A percentile compares a stretch with the other conserved stretches of the same genome.
Evolutionary conservation across 2,888 invertebrate species (phyloP).

Genomic region (Lysandra coridon): DNA sequence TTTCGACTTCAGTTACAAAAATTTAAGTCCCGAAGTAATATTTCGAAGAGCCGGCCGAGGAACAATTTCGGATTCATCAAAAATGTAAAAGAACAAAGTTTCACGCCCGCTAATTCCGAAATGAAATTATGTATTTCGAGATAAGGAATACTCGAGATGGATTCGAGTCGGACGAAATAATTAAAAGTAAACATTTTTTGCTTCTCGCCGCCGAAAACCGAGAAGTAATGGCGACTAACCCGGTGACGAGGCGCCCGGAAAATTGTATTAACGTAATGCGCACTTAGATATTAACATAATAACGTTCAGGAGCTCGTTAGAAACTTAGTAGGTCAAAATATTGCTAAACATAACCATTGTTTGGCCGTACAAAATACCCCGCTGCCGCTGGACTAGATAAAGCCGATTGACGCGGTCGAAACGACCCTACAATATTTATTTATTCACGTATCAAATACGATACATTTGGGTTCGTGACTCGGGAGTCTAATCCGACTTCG

Average conservation of each 20-base stretch:
- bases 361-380: neutral
- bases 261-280: neutral
- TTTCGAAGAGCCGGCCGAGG: neutral
- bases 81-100: constrained; percentile 22
- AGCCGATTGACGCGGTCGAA: neutral
- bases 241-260: neutral
- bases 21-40: neutral
- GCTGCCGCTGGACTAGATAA: neutral
- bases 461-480: neutral
- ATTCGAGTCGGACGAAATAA: neutral
- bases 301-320: neutral
- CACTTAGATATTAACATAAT: constrained; percentile 3
- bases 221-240: neutral
- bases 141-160: constrained; percentile 2
- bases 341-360: neutral
- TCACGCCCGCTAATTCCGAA: neutral
- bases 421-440: neutral
- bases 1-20: constrained; percentile 11
- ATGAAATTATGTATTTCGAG: constrained; percentile 10
- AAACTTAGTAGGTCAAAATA: neutral
- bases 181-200: constrained; percentile 22
- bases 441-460: constrained; percentile 6
- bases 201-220: neutral
- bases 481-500: constrained; percentile 3
- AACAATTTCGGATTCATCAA: constrained; percentile 16